phyloP scores from a whole-genome alignment of 1,140 invertebrate species.

The Nymphalis io region DNA sequence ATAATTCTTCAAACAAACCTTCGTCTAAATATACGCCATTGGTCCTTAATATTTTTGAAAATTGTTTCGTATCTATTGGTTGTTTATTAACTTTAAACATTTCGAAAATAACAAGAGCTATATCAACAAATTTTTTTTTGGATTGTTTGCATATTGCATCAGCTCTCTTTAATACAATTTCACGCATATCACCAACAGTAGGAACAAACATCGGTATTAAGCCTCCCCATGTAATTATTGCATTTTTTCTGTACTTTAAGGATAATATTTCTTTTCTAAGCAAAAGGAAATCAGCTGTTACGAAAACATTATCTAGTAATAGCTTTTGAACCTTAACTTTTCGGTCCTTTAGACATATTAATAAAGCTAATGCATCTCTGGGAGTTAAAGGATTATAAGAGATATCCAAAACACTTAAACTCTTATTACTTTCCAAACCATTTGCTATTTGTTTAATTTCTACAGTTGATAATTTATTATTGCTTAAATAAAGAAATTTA shows the following conservation, averaged over 20 bases:
- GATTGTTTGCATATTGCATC: slow-evolving; percentile 50
- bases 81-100: slow-evolving; percentile 48
- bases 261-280: slow-evolving; percentile 41
- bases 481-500: slow-evolving; percentile 51
- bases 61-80: slow-evolving; percentile 49
- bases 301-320: slow-evolving; percentile 57
- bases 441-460: slow-evolving; percentile 42
- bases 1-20: slow-evolving; percentile 53
- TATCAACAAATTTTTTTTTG: slow-evolving; percentile 51
- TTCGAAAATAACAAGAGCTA: slow-evolving; percentile 53
- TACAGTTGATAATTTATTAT: slow-evolving; percentile 55
- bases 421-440: slow-evolving; percentile 52
- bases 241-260: slow-evolving; percentile 48
- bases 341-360: slow-evolving; percentile 46
- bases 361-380: slow-evolving; percentile 56
- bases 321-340: slow-evolving; percentile 54
- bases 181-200: slow-evolving; percentile 50
- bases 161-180: slow-evolving; percentile 55
- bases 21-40: slow-evolving; percentile 46
- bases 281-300: slow-evolving; percentile 48
- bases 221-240: slow-evolving; percentile 54
- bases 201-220: slow-evolving; percentile 39
- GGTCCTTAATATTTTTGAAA: slow-evolving; percentile 34
- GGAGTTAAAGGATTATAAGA: slow-evolving; percentile 73
- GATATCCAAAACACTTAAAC: slow-evolving; percentile 64